Conservation (phyloP, 2,888 invertebrate genomes). For the Rhagophthalmus giganteus region DNA sequence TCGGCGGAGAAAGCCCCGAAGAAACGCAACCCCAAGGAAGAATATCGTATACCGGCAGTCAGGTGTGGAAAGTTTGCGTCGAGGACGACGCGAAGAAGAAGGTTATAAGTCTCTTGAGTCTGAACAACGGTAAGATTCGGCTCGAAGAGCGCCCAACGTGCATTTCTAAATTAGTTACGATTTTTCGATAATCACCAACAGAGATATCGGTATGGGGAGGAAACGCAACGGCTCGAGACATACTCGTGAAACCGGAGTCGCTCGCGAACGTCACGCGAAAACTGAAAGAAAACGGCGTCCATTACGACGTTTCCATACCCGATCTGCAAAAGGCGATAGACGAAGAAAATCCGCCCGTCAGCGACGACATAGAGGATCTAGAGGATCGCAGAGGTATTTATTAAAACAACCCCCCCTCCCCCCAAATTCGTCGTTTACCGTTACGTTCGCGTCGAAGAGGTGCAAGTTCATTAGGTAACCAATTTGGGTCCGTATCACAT, state of each 20-base stretch:
- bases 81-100: constrained; percentile 59
- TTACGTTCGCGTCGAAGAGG: constrained; percentile 42
- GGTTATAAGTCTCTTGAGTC: constrained; percentile 59
- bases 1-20: too few species aligned
- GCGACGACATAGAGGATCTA: constrained; percentile 69
- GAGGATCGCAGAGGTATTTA: constrained; percentile 70
- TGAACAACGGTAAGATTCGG: constrained; percentile 64
- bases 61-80: constrained; percentile 72
- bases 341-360: constrained; percentile 74
- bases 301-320: constrained; percentile 72
- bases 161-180: too few species aligned
- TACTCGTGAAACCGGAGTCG: constrained; percentile 70
- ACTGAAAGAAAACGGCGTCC: constrained; percentile 65
- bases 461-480: constrained; percentile 57
- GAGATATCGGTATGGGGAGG: constrained; percentile 52
- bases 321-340: constrained; percentile 79
- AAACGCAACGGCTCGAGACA: constrained; percentile 66
- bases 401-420: not conserved
- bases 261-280: constrained; percentile 65
- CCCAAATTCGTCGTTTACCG: constrained; percentile 37
- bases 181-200: not conserved
- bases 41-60: constrained; percentile 74
- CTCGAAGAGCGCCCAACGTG: too few species aligned
- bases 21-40: constrained; percentile 23
- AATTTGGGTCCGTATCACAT: too few species aligned